phyloP scores from a whole-genome alignment of 2,888 invertebrate genomes.

The Arge pagana region DNA sequence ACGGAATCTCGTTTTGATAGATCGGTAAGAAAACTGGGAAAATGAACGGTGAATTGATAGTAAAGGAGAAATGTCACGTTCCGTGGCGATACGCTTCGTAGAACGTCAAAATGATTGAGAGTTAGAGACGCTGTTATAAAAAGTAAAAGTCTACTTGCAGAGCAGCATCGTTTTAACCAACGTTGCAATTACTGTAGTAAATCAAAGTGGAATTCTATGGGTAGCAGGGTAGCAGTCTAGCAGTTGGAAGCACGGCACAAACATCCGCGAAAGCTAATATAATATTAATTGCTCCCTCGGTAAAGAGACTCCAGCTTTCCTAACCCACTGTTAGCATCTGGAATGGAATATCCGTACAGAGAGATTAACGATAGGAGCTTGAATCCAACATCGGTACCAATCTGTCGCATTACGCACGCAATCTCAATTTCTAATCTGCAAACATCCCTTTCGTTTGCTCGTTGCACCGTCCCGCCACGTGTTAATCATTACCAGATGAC shows the following conservation, averaged over 20 bases:
- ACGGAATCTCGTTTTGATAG: too few species aligned
- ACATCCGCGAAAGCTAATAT: neutral
- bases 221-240: too few species aligned
- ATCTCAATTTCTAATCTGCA: neutral
- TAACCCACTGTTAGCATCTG: too few species aligned
- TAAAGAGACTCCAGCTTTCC: too few species aligned
- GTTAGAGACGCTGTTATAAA: too few species aligned
- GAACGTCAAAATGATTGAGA: too few species aligned
- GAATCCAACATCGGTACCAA: neutral
- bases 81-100: too few species aligned
- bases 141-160: too few species aligned
- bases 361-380: neutral
- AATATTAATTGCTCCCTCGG: neutral
- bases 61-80: too few species aligned
- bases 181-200: neutral
- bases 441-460: neutral
- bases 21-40: too few species aligned
- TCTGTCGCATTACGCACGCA: too few species aligned
- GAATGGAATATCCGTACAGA: neutral
- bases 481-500: neutral
- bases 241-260: neutral
- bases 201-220: conserved; percentile 4
- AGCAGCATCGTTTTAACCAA: neutral
- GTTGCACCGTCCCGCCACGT: neutral
- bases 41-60: too few species aligned